Evolutionary conservation across 2,113 vertebrate species (phyloP).

Genomic region (Myotis lucifugus): DNA sequence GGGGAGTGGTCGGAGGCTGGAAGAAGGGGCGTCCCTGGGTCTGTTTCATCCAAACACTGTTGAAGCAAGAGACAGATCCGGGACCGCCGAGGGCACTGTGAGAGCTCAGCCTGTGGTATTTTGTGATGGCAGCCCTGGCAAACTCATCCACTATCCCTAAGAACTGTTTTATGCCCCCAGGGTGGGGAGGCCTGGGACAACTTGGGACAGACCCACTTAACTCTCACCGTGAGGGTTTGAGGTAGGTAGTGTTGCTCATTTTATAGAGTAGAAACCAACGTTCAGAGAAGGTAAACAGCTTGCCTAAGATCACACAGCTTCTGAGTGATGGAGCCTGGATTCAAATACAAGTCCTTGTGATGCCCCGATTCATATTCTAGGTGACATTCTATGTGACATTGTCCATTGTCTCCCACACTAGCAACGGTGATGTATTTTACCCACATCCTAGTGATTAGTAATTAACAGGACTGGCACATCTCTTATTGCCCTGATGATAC

Average conservation of each 20-base stretch:
- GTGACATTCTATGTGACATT: not conserved
- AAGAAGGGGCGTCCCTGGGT: too few relatives aligned
- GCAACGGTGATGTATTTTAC: not conserved
- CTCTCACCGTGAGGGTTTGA: not conserved
- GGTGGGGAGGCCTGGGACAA: not conserved
- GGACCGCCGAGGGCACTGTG: too few relatives aligned
- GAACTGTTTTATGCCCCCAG: not conserved
- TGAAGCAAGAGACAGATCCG: too few relatives aligned
- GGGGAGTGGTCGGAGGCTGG: too few relatives aligned
- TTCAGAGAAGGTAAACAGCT: not conserved
- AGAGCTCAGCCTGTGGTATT: not conserved
- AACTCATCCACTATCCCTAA: not conserved
- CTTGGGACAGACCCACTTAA: not conserved
- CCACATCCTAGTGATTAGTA: not conserved
- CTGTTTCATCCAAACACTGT: too few relatives aligned
- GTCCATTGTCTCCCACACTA: not conserved
- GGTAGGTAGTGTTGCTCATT: not conserved
- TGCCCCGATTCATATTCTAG: not conserved
- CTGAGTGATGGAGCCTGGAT: not conserved
- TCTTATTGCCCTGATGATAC: not conserved
- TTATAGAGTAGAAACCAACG: not conserved
- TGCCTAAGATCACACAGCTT: not conserved
- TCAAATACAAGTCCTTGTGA: not conserved
- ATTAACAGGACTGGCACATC: not conserved
- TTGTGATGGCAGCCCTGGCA: not conserved